Percentiles rank a stretch among this genome's conserved stretches.
phyloP scores from a whole-genome alignment of 1,140 invertebrate genomes.

The Macrotrachela quadricornifera region DNA sequence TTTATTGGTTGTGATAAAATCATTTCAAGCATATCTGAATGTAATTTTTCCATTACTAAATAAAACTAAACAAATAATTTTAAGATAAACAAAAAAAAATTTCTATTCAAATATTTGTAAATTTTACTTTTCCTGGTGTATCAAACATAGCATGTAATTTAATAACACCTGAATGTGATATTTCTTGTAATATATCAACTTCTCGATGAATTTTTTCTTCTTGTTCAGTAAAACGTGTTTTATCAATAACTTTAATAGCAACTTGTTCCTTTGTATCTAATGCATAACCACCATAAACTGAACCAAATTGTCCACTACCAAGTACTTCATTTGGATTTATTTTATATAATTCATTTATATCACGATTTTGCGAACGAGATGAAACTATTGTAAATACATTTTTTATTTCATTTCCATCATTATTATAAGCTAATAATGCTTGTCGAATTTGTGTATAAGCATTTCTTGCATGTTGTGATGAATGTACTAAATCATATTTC shows the following conservation, averaged over 20 bases:
- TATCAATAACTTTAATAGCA: constrained; percentile 7
- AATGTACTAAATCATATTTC: too few species aligned
- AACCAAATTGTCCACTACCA: constrained; percentile 4
- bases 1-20: constrained; percentile 75
- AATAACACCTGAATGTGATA: constrained; percentile 48
- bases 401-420: too few species aligned
- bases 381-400: neutral
- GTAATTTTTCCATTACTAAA: constrained; percentile 42
- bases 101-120: neutral
- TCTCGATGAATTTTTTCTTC: constrained; percentile 5
- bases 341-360: neutral
- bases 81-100: neutral
- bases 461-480: too few species aligned
- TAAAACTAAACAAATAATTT: constrained; percentile 29
- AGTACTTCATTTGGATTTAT: constrained; percentile 6
- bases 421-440: too few species aligned
- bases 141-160: constrained; percentile 82
- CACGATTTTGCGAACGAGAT: neutral
- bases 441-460: too few species aligned
- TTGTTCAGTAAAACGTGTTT: constrained; percentile 3
- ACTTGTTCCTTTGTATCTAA: neutral
- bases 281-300: constrained; percentile 5
- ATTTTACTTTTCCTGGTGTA: constrained; percentile 53
- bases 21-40: constrained; percentile 95
- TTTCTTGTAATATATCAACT: constrained; percentile 40